Evolutionary conservation across 1,140 invertebrate genomes (phyloP), one percentile per base, ranked within the genome.

Genomic region (Dufourea novaeangliae): DNA sequence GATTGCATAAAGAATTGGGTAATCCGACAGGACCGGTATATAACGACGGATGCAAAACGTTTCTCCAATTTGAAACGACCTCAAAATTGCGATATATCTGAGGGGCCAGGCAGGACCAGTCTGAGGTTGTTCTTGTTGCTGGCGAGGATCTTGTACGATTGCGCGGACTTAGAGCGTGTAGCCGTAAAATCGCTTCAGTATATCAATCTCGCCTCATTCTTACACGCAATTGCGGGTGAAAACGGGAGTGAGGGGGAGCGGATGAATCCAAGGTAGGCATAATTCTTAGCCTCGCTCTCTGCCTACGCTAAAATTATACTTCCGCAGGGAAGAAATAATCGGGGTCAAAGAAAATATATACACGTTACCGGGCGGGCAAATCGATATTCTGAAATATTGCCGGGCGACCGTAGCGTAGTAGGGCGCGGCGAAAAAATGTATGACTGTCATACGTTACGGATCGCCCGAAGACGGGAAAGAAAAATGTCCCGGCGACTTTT

Each of bases 171-270:
- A 85, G 82, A 76, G 46, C 86, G 56, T 80, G 86, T 87, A 85
- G 66, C 80, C n/a, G 67, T 73, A 67, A 81, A 86, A 85, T 85
- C 80, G 83, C 78, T 62, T 78, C 81, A 66, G 82, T 85, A 73
- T 85, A 85, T 86, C 87, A 83, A 88, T 87, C 84, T 75, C 52
- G 79, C 86, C 78, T 75, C 72, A 68, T 81, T 78, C 72, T 84
- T 76, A 74, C 72, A 59, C 74, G n/a, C 66, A 41, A 27, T 67
- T 17, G 46, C 57, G 64, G 44, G n/a, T 17, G 64, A 72, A 78
- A 68, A 67, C 72, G 75, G 67, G n/a, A n/a, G n/a, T n/a, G n/a
- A n/a, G n/a, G 27, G 50, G 39, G 17, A 44, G 52, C 61, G 80
- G 70, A 37, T 39, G 20, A 25, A 29, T 14, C 54, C 50, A 66